A percentile compares a stretch with the other conserved stretches of the same genome.
phyloP scores from a whole-genome alignment of 2,113 vertebrate species.

The Symphodus melops region DNA sequence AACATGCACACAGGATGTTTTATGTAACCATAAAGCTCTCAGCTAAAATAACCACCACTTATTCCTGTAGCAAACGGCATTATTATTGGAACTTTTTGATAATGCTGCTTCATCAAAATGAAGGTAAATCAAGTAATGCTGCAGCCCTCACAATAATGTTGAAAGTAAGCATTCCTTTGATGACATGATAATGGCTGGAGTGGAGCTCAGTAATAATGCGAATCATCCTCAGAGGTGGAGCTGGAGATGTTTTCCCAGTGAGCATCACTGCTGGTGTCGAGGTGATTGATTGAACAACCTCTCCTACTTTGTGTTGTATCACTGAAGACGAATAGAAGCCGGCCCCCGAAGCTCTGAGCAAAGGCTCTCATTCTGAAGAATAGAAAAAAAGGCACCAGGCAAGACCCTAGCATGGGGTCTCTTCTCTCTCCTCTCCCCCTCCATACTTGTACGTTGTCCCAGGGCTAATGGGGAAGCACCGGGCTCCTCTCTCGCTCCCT shows the following conservation, averaged over 20 bases:
- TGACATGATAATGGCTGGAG: not conserved
- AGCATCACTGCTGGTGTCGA: conserved; percentile 30
- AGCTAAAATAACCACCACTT: not conserved
- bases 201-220: not conserved
- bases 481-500: conserved; percentile 49
- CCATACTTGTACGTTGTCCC: conserved; percentile 61
- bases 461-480: conserved; percentile 66
- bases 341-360: conserved; percentile 51
- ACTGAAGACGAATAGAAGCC: conserved; percentile 48
- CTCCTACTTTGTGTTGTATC: conserved; percentile 51
- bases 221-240: conserved; percentile 12
- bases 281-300: conserved; percentile 52
- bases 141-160: not conserved
- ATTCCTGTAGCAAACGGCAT: not conserved
- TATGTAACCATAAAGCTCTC: not conserved
- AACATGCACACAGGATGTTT: not conserved
- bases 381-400: conserved; percentile 48
- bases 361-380: conserved; percentile 49
- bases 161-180: not conserved
- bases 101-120: not conserved
- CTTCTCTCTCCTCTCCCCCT: conserved; percentile 43
- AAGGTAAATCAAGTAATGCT: not conserved
- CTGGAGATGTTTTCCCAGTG: conserved; percentile 38
- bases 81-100: no score
- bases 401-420: conserved; percentile 70